Evolutionary conservation across 2,888 invertebrate genomes (phyloP), one percentile per base, ranked within the genome.

Genomic region (Drosophila peninsularis): DNA sequence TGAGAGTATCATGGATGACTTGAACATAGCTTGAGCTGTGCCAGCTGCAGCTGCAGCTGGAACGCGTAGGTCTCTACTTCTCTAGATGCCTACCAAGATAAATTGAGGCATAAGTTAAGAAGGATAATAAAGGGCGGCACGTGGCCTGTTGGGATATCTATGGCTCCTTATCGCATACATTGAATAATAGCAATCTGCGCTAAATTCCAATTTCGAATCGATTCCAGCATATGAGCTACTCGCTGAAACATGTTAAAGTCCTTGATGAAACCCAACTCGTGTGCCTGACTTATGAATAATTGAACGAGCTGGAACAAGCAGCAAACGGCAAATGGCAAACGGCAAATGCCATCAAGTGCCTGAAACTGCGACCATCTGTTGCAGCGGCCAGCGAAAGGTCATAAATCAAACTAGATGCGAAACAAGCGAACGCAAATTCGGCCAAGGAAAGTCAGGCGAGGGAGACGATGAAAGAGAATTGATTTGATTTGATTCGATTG

Each of bases 401-500:
- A 79, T 77, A 82, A 70, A 74, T 84, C 82, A 77, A 76, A 58
- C 27, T 64, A 41, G 63, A 68, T 63, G 34, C 49, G 32, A 62
- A 66, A 56, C 66, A 65, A 73, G 78, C 70, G 27, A 69, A 69
- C 62, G 62, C 62, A 64, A 73, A 79, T 81, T 74, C 37, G 65
- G 69, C 42, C 64, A 39, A 56, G 19, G 65, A 19, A 37, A 55
- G 47, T 68, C 50, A 34, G 54, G 13, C 47, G 14, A 32, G 11
- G 32, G 32, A n/a, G 24, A 24, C 5, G 3, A 24, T 5, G 24
- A 24, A 3, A 24, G 24, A 24, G 24, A 24, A 78, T 42, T 42
- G 41, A 45, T 45, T 71, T 74, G 79, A 82, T 74, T 69, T 68
- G 82, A 82, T 77, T 69, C 66, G 70, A 83, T 79, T 56, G 63